These are phyloP conservation scores for Steromphala cineraria DNA, from an alignment of 2,888 invertebrate genomes.

Conservation along the genomic window DNA sequence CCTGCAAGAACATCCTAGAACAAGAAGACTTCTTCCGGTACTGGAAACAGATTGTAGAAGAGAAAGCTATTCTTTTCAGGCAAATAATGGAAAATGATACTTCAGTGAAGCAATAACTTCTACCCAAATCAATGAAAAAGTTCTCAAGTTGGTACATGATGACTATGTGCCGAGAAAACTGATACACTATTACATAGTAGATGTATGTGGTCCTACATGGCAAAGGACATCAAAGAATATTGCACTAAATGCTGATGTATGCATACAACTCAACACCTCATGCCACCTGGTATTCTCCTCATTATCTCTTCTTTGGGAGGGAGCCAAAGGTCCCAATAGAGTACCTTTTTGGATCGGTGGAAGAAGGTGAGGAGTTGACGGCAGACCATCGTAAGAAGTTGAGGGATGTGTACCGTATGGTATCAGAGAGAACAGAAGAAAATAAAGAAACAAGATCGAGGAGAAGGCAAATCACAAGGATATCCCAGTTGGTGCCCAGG, in stretches of 20 bases:
- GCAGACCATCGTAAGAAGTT: constrained; percentile 4
- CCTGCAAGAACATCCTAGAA: background rate
- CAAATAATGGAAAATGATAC: background rate
- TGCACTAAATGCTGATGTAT: constrained; percentile 42
- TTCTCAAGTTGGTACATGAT: constrained; percentile 35
- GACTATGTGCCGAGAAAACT: constrained; percentile 7
- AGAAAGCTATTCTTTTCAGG: background rate
- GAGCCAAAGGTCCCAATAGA: constrained; percentile 33
- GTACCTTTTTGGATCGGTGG: background rate
- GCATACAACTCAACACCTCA: constrained; percentile 37
- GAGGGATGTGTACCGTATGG: background rate
- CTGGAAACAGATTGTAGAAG: background rate
- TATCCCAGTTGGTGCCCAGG: too few species aligned
- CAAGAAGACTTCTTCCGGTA: background rate
- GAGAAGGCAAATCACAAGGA: too few species aligned
- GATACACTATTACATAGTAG: constrained; percentile 33
- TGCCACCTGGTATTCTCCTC: constrained; percentile 34
- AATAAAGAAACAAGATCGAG: too few species aligned
- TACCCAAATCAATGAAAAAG: constrained; percentile 18
- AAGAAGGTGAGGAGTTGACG: background rate
- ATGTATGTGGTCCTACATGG: constrained; percentile 45
- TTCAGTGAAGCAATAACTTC: background rate
- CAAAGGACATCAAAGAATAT: constrained; percentile 31
- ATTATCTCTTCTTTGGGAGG: constrained; percentile 35
- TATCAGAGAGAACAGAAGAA: background rate